Evolutionary conservation across 1,140 invertebrate genomes (phyloP), one percentile per base, ranked within the genome.

Genomic region (Hyphantria cunea): DNA sequence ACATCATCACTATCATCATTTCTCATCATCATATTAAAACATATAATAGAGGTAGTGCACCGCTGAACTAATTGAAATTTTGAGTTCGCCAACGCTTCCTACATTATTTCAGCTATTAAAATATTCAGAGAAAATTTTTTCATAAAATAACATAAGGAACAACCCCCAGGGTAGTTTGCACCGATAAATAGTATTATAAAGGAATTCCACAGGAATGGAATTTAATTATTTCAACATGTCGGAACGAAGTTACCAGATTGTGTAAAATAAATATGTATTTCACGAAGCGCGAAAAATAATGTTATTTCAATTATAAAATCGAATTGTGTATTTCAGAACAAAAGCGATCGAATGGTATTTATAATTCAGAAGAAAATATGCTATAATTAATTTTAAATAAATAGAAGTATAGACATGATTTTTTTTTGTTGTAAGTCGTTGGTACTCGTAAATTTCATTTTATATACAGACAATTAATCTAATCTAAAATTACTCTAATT

Each of bases 191-290:
- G 71, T 74, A 70, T 70, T 70, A 37, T 44, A 67, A 75, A 64
- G 66, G 64, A 75, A 72, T 74, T 62, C 59, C 15, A 59, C 64
- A 48, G 69, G 59, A 51, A 41, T 54, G 63, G 72, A 78, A 84
- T 84, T 80, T 80, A 81, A 84, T 84, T 80, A 81, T 80, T 65
- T 64, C 56, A 74, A 78, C 72, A 73, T 75, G 70, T 80, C 67
- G 65, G 66, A 51, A 71, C 59, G 70, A 50, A 50, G 68, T 72
- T 63, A 60, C 48, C 45, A 69, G 68, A 78, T 73, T 71, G 64
- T 54, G 56, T 51, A 13, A 48, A 49, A 58, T 55, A 45, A 48
- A 58, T 58, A 45, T 55, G 17, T 25, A 25, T 25, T n/a, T 5
- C 17, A 25, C 17, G 17, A 5, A 25, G 17, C 17, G 17, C 17